Evolutionary conservation across 2,888 invertebrate species (phyloP).

Genomic region (Ceratothoa steindachneri): DNA sequence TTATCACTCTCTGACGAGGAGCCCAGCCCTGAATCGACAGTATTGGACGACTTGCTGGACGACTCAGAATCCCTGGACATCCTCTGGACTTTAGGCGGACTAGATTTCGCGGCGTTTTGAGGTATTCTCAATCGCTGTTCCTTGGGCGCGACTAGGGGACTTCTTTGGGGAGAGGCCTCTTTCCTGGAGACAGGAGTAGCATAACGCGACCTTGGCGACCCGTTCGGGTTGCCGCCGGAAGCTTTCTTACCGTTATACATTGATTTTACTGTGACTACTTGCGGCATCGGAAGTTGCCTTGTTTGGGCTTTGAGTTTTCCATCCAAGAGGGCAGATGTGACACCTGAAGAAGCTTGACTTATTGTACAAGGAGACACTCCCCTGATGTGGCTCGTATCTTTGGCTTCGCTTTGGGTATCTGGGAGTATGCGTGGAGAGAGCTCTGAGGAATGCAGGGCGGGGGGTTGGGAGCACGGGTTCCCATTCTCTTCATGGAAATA

Average conservation of each 20-base stretch:
- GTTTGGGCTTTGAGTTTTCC: slow-evolving; percentile 31
- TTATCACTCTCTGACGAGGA: slow-evolving; percentile 42
- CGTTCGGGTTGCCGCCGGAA: background rate
- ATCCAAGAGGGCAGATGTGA: slow-evolving; percentile 16
- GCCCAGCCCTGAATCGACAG: slow-evolving; percentile 41
- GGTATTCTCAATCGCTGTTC: background rate
- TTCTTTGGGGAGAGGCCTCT: background rate
- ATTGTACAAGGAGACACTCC: slow-evolving; percentile 16
- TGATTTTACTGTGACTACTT: slow-evolving; percentile 35
- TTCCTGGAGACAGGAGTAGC: background rate
- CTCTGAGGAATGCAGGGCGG: background rate
- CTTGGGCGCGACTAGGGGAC: background rate
- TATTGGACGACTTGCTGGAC: slow-evolving; percentile 29
- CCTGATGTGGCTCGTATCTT: background rate
- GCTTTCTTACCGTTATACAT: slow-evolving; percentile 7
- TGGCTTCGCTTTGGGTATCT: background rate
- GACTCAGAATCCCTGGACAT: slow-evolving; percentile 34
- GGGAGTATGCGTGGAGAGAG: background rate
- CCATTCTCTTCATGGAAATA: slow-evolving; percentile 30
- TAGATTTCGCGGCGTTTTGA: background rate
- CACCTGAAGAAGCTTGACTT: slow-evolving; percentile 23
- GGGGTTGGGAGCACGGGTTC: too few species aligned
- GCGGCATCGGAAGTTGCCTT: slow-evolving; percentile 33
- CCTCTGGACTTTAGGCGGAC: slow-evolving; percentile 4
- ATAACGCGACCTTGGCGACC: background rate